Conservation (phyloP, 2,113 vertebrate genomes). For the Oreotrochilus melanogaster region DNA sequence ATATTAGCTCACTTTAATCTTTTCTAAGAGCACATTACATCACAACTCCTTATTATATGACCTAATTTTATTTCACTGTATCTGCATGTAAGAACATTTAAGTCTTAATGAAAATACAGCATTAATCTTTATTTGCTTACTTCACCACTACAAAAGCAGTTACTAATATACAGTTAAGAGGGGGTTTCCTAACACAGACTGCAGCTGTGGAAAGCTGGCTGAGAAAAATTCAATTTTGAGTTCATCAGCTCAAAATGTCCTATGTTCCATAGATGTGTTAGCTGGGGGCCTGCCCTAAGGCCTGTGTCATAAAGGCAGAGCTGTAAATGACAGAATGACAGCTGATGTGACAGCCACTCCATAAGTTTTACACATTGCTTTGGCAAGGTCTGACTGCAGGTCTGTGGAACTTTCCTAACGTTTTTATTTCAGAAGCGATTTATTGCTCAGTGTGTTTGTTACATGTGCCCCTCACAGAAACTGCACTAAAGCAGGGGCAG, state of each 20-base stretch:
- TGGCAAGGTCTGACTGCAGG: neutral
- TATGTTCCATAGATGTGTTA: neutral
- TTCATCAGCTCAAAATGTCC: neutral
- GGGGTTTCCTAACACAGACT: neutral
- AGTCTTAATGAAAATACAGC: neutral
- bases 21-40: neutral
- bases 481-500: neutral
- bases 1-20: neutral
- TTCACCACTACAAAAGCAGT: neutral
- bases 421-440: neutral
- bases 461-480: neutral
- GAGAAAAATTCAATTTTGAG: neutral
- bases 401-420: neutral
- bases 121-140: neutral
- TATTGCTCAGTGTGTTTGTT: neutral
- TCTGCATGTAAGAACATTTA: neutral
- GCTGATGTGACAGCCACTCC: neutral
- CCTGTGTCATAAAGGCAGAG: neutral
- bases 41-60: neutral
- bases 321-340: neutral
- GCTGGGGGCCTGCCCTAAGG: neutral
- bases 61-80: neutral
- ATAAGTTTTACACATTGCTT: neutral
- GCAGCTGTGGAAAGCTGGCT: neutral
- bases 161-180: accelerated